Percentiles rank a stretch among this genome's conserved stretches.
Conservation (phyloP, 2,113 vertebrate species). For the Crotalus tigris region DNA sequence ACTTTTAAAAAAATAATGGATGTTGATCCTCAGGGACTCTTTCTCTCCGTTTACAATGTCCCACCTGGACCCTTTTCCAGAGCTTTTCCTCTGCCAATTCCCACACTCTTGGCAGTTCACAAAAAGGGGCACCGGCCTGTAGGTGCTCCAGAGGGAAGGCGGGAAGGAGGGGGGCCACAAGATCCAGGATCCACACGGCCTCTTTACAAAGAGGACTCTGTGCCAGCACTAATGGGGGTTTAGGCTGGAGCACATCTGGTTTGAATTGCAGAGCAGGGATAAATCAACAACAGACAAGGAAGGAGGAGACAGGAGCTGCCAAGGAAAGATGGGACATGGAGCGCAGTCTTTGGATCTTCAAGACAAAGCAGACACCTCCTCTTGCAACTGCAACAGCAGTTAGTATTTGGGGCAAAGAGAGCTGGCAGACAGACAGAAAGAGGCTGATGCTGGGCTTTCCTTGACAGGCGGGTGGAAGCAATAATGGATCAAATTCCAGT, state of each 20-base stretch:
- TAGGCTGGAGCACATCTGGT: slow-evolving; percentile 11
- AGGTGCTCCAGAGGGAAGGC: neutral
- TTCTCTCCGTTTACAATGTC: neutral
- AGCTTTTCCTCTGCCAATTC: neutral
- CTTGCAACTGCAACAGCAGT: neutral
- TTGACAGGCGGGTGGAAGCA: neutral
- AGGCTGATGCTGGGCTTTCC: neutral
- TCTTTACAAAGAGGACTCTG: neutral
- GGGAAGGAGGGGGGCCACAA: neutral
- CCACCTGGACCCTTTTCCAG: no score
- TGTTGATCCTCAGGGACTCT: neutral
- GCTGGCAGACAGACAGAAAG: neutral
- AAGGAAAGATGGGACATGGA: neutral
- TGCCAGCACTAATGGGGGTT: neutral
- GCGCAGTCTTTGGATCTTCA: neutral
- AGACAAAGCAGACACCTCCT: neutral
- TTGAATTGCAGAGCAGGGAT: neutral
- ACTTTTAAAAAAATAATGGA: neutral
- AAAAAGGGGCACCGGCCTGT: neutral
- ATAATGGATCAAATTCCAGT: neutral
- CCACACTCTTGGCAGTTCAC: neutral
- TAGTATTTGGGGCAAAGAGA: neutral
- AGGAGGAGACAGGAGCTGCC: neutral
- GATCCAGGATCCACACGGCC: neutral
- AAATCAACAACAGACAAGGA: neutral